These are phyloP conservation scores for Strigamia transsilvanica DNA, from an alignment of 2,888 invertebrate species.

Conservation along the genomic window DNA sequence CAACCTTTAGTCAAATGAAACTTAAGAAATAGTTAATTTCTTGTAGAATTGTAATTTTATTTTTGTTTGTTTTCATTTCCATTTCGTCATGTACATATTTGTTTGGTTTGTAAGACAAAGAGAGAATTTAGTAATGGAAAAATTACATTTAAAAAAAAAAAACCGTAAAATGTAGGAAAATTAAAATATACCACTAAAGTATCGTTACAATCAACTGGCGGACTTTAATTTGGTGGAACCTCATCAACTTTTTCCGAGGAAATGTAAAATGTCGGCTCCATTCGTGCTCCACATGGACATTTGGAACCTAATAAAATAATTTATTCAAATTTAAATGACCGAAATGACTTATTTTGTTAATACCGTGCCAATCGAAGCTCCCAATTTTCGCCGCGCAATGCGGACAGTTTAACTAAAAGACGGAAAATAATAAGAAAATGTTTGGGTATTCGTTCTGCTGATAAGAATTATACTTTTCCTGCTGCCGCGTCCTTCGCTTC, in stretches of 20 bases:
- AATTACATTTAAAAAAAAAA: background rate
- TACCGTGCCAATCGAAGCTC: constrained; percentile 37
- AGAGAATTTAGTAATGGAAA: background rate
- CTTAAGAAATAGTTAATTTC: background rate
- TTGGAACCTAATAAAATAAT: constrained; percentile 73
- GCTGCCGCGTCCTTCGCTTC: background rate
- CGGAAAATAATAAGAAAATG: background rate
- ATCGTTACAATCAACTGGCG: constrained; percentile 69
- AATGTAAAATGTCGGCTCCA: constrained; percentile 89
- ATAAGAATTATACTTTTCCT: background rate
- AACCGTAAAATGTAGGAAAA: background rate
- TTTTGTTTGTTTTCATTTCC: background rate
- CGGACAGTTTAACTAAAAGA: constrained; percentile 29
- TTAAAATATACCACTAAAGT: constrained; percentile 76
- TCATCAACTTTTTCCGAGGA: background rate
- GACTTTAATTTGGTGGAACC: constrained; percentile 88
- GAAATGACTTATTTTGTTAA: background rate
- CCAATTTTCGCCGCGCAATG: constrained; percentile 22
- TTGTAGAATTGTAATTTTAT: background rate
- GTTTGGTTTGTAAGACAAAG: background rate
- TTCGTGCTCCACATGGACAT: constrained; percentile 88
- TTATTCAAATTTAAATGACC: background rate
- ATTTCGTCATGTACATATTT: background rate
- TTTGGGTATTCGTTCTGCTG: too few species aligned
- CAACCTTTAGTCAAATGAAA: background rate